A percentile compares a stretch with the other conserved stretches of the same genome.
Conservation (phyloP, 2,888 invertebrate genomes). For the Chrysomela aeneicollis region DNA sequence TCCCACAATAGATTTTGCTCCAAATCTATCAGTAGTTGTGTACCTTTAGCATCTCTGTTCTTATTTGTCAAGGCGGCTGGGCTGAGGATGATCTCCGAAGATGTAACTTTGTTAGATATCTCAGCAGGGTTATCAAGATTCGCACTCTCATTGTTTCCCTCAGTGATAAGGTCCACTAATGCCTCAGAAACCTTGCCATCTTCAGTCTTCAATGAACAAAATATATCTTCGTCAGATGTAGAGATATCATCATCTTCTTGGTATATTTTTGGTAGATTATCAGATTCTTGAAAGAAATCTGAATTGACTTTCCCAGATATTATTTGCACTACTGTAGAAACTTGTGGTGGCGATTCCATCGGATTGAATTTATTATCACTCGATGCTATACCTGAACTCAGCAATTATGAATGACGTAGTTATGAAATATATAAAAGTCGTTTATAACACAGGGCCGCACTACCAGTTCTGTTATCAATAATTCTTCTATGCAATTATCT, state of each 20-base stretch:
- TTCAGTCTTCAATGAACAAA: background rate
- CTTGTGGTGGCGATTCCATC: background rate
- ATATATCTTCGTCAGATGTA: background rate
- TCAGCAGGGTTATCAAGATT: background rate
- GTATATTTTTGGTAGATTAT: background rate
- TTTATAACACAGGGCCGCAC: background rate
- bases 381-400: conserved; percentile 1
- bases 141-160: background rate
- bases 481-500: too few relatives aligned
- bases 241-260: background rate
- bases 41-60: background rate
- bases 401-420: background rate
- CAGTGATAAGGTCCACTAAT: background rate
- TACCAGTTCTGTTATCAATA: too few relatives aligned
- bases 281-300: background rate
- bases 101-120: background rate
- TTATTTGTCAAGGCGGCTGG: background rate
- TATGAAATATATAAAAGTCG: background rate
- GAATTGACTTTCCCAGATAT: background rate
- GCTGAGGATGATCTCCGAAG: background rate
- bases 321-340: background rate
- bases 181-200: background rate
- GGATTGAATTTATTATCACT: background rate
- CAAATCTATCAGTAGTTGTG: background rate
- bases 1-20: background rate